Base-by-base conservation (phyloP, 2,113 vertebrate genomes). In the Macquaria ambigua region DNA sequence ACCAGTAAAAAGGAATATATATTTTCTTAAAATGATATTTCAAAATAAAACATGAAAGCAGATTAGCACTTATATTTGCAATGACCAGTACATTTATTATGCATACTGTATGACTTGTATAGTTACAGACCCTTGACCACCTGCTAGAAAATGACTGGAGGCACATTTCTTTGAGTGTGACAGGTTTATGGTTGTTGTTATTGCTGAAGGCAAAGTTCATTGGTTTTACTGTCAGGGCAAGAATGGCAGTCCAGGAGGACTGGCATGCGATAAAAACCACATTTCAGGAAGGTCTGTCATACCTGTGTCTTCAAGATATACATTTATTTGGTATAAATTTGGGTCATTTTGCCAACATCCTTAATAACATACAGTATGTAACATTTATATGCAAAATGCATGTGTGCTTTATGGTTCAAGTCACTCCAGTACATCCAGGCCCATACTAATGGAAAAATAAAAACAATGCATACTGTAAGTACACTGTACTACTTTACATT, bases 121-220 rank as follows among this genome's bases (percentile, higher is more conserved):
- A 77, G 41, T 15, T 10, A 43, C 9, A 56, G 53, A 78, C 21
- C 14, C 52, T 0, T 1, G 8, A 31, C n/a, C 59, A 50, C 21
- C 18, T 76, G 41, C 37, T 74, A 16, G 75, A 78, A 83, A 75
- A 78, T 6, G 74, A 41, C 50, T 64, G 52, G 15, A 53, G 18
- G n/a, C 16, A 37, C 66, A 66, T 73, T 66, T 88, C 50, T 81
- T 85, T 41, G 76, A 39, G 79, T 41, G n/a, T 77, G 84, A 86
- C 79, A 88, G 69, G 69, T 86, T 92, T 90, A 93, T 79, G 84
- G 48, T 43, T 90, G 87, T 88, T 88, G 66, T 75, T 85, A 21
- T 86, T 68, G 43, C 52, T 74, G 20, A 58, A 48, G 82, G 80
- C 52, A 86, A 80, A 86, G 79, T 85, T 90, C 79, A 85, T 37